A percentile compares a stretch with the other conserved stretches of the same genome.
Evolutionary conservation across 2,888 invertebrate species (phyloP).

Genomic region (Anthophora plumipes): DNA sequence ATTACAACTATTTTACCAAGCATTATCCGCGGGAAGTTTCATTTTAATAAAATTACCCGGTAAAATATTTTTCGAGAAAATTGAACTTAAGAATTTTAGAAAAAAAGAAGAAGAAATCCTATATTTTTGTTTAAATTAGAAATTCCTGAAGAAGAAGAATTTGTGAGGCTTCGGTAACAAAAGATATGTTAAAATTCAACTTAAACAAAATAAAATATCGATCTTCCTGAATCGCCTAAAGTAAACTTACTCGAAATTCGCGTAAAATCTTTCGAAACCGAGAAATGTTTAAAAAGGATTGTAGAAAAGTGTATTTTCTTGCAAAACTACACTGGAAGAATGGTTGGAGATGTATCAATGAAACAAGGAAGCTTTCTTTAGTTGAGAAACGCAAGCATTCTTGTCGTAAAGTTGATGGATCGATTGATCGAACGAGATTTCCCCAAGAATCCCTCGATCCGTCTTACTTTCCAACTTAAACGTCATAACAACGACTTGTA

Average conservation of each 20-base stretch:
- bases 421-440: slow-evolving; percentile 35
- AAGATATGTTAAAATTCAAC: neutral
- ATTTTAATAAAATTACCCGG: too few species aligned
- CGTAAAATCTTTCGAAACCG: slow-evolving; percentile 3
- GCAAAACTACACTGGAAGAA: slow-evolving; percentile 10
- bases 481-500: slow-evolving; percentile 74
- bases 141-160: neutral
- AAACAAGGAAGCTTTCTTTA: slow-evolving; percentile 40
- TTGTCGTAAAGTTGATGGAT: slow-evolving; percentile 62
- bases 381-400: slow-evolving; percentile 35
- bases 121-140: too few species aligned
- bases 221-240: neutral
- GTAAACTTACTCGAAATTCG: neutral
- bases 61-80: too few species aligned
- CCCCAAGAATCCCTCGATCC: slow-evolving; percentile 60
- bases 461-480: slow-evolving; percentile 70
- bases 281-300: slow-evolving; percentile 10
- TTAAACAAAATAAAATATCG: too few species aligned
- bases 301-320: neutral
- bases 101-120: too few species aligned
- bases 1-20: neutral
- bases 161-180: neutral
- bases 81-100: too few species aligned
- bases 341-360: neutral
- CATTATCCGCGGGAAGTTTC: too few species aligned